Base-by-base conservation (phyloP, 2,888 invertebrate genomes). In the Heteromyza rotundicornis region DNA sequence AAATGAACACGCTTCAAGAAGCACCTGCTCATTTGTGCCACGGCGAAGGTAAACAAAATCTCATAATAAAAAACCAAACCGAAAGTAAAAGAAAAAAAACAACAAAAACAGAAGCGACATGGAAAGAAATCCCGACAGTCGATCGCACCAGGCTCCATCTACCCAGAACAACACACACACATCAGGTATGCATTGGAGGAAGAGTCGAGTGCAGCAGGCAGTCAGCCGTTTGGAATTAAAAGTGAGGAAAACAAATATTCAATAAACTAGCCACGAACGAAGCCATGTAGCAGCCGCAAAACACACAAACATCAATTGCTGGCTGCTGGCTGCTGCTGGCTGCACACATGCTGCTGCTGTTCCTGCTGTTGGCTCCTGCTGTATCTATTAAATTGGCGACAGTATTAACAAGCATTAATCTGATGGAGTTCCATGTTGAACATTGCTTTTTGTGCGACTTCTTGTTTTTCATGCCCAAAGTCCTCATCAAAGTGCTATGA, bases 341-440 rank as follows among this genome's bases (percentile, higher is more conserved):
- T 8, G 20, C 47, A 47, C 20, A 20, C 47, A 47, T 20, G 47
- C 47, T 47, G 19, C 20, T 36, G n/a, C n/a, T n/a, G n/a, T n/a
- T n/a, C n/a, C n/a, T n/a, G n/a, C n/a, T n/a, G n/a, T n/a, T n/a
- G n/a, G n/a, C n/a, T n/a, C n/a, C n/a, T n/a, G n/a, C n/a, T 56
- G 59, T 59, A 57, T 62, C 63, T 64, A 64, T 64, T 72, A 67
- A 70, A 70, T 72, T 72, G 73, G 72, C 71, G 72, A 73, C 72
- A 72, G 70, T 69, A 73, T 73, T 73, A 74, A 73, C 68, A 69
- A 71, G 68, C 68, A 70, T 70, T 74, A 74, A 74, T 74, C 74
- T 70, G 74, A 72, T 73, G 62, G 74, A 75, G 73, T 72, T 71
- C 69, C 66, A 68, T 72, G 71, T 70, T 68, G 63, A 64, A 69